Evolutionary conservation across 2,113 vertebrate species (phyloP).

Genomic region (Pelobates fuscus): DNA sequence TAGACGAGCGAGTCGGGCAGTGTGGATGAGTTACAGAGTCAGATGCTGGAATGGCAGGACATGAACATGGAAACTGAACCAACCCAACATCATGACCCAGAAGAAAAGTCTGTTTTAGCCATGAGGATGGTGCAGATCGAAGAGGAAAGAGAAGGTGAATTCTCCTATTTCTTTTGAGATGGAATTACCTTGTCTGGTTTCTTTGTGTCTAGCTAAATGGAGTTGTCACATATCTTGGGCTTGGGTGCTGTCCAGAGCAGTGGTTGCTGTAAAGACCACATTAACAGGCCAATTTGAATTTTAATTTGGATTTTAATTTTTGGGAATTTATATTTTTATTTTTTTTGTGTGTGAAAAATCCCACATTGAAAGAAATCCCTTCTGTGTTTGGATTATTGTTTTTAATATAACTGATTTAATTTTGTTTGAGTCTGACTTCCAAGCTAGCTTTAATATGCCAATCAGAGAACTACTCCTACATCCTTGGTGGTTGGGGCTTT

Average conservation of each 20-base stretch:
- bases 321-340: background rate
- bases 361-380: no score
- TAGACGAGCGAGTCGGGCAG: constrained; percentile 87
- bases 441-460: no score
- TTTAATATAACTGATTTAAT: no score
- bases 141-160: constrained; percentile 90
- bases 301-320: no score
- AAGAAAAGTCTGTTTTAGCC: constrained; percentile 76
- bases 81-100: constrained; percentile 65
- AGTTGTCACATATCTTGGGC: background rate
- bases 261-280: no score
- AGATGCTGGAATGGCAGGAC: constrained; percentile 88
- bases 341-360: background rate
- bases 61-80: constrained; percentile 73
- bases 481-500: no score
- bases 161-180: constrained; percentile 15
- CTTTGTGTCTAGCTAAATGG: background rate
- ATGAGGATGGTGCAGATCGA: constrained; percentile 85
- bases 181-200: constrained; percentile 10
- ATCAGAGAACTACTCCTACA: no score
- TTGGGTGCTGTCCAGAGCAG: background rate
- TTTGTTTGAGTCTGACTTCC: no score
- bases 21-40: constrained; percentile 79
- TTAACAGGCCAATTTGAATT: no score
- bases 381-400: no score